Evolutionary conservation across 1,140 invertebrate species (phyloP).

Genomic region (Drosophila parvula): DNA sequence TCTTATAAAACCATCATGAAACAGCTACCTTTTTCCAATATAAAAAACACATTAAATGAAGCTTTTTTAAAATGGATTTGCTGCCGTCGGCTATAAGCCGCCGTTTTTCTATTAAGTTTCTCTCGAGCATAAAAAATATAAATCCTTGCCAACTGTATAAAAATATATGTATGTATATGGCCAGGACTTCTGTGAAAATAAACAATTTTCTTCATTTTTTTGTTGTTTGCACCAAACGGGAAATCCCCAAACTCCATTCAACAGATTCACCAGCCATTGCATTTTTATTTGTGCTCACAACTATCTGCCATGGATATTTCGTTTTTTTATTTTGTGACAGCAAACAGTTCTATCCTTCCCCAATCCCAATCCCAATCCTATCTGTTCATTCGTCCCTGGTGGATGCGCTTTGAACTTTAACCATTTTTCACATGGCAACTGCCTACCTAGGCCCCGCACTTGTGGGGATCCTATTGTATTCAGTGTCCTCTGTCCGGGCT

Average conservation of each 20-base stretch:
- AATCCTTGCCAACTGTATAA: slow-evolving; percentile 3
- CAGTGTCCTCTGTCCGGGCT: slow-evolving; percentile 12
- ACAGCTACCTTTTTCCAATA: neutral
- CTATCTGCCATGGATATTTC: slow-evolving; percentile 25
- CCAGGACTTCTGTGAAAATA: neutral
- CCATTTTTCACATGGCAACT: slow-evolving; percentile 47
- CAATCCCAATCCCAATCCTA: slow-evolving; percentile 35
- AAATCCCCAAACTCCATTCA: slow-evolving; percentile 48
- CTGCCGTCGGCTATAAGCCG: neutral
- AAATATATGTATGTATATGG: slow-evolving; percentile 1
- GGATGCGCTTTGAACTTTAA: slow-evolving; percentile 54
- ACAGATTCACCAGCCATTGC: slow-evolving; percentile 41
- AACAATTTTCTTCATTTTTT: neutral
- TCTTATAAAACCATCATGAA: too few relatives aligned
- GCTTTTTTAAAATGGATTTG: neutral
- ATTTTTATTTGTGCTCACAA: slow-evolving; percentile 35
- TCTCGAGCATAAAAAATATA: neutral
- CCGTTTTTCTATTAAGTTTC: neutral
- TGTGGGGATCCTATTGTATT: slow-evolving; percentile 27
- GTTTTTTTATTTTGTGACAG: slow-evolving; percentile 48
- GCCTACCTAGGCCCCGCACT: slow-evolving; percentile 12
- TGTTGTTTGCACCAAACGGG: neutral
- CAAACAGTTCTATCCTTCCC: slow-evolving; percentile 39
- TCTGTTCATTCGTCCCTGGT: slow-evolving; percentile 12
- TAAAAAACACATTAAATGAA: neutral